These are phyloP conservation scores for Cydia splendana DNA, from an alignment of 1,140 invertebrate genomes.

Conservation along the genomic window DNA sequence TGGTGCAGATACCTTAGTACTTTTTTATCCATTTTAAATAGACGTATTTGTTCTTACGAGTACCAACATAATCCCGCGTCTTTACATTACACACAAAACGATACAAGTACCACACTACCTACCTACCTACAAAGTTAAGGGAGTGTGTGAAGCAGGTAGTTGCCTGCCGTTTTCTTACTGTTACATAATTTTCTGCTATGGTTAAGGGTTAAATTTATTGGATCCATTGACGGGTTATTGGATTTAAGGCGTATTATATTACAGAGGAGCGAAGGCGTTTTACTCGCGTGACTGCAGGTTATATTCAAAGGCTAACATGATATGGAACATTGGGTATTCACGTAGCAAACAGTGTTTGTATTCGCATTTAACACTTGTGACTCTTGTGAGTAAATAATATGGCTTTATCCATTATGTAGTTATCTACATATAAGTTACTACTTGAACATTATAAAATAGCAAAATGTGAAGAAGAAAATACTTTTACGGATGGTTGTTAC, in stretches of 20 bases:
- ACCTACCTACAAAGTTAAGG: background rate
- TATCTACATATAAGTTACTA: background rate
- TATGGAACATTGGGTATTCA: constrained; percentile 5
- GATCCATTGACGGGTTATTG: constrained; percentile 29
- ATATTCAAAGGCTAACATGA: background rate
- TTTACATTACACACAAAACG: no score
- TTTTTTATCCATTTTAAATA: no score
- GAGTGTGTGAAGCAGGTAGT: no score
- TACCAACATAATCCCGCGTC: no score
- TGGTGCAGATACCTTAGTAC: no score
- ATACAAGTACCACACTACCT: background rate
- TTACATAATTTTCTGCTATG: background rate
- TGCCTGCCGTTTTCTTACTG: background rate
- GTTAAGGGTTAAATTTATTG: constrained; percentile 23
- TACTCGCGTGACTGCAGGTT: background rate
- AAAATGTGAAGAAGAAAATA: no score
- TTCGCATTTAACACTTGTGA: no score
- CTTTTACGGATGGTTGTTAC: no score
- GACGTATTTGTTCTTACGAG: no score
- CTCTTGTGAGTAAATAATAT: background rate
- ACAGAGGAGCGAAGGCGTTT: background rate
- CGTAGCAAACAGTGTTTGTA: background rate
- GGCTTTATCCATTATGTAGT: background rate
- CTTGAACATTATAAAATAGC: no score
- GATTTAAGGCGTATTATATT: constrained; percentile 31